Evolutionary conservation across 2,888 invertebrate species (phyloP).

Genomic region (Orchestes rusci): DNA sequence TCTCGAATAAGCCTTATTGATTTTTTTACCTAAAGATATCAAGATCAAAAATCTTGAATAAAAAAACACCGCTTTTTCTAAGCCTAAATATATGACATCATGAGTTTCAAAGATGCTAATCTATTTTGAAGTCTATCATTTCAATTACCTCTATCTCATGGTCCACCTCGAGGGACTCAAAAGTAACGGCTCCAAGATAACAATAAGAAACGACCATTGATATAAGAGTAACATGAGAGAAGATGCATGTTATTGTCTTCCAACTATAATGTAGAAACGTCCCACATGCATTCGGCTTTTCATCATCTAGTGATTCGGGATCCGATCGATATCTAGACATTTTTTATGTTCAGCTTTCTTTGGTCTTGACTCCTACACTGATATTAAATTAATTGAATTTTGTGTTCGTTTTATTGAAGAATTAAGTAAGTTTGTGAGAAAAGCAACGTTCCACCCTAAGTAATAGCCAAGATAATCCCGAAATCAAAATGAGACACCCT

Average conservation of each 20-base stretch:
- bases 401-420: too few relatives aligned
- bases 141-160: slow-evolving; percentile 62
- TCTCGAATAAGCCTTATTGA: slow-evolving; percentile 65
- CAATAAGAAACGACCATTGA: slow-evolving; percentile 86
- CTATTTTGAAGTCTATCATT: too few relatives aligned
- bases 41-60: slow-evolving; percentile 1
- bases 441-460: too few relatives aligned
- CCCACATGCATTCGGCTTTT: slow-evolving; percentile 43
- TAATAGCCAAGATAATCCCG: too few relatives aligned
- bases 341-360: too few relatives aligned
- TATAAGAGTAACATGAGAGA: slow-evolving; percentile 82
- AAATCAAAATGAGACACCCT: too few relatives aligned
- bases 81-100: too few relatives aligned
- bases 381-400: too few relatives aligned
- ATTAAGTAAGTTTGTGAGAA: too few relatives aligned
- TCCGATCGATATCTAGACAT: slow-evolving; percentile 40
- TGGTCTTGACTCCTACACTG: too few relatives aligned
- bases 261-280: slow-evolving; percentile 64
- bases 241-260: slow-evolving; percentile 76
- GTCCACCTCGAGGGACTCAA: slow-evolving; percentile 66
- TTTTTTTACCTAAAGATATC: slow-evolving; percentile 57
- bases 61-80: too few relatives aligned
- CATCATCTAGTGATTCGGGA: slow-evolving; percentile 35
- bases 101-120: too few relatives aligned
- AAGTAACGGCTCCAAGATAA: slow-evolving; percentile 79